Conservation (phyloP, 2,113 vertebrate species). For the Corydoras sp. region DNA sequence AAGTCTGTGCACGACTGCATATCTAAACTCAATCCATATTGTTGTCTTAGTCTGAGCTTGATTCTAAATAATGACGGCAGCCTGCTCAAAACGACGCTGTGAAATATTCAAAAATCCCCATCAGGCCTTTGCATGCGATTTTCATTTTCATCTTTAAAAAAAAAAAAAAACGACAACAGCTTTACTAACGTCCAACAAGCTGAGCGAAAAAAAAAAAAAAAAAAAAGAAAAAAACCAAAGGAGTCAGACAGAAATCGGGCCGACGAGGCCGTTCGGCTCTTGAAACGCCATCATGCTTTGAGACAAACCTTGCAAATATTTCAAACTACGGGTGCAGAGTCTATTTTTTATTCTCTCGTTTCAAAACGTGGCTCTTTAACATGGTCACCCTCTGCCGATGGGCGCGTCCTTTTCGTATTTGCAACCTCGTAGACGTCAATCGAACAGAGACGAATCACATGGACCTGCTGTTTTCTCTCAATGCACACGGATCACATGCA, state of each 20-base stretch:
- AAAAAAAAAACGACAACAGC: conserved; percentile 15
- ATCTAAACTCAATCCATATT: too few species aligned
- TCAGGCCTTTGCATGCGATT: background rate
- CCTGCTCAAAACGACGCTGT: too few species aligned
- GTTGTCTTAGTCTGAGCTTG: too few species aligned
- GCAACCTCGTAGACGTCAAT: background rate
- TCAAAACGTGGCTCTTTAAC: background rate
- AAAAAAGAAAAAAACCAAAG: conserved; percentile 50
- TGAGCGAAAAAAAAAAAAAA: too few species aligned
- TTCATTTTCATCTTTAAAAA: conserved; percentile 17
- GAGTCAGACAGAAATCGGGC: conserved; percentile 32
- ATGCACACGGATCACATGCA: conserved; percentile 13
- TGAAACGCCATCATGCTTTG: conserved; percentile 12
- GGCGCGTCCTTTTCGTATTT: background rate
- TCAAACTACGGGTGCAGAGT: conserved; percentile 5
- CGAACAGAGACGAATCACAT: background rate
- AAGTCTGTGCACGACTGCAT: too few species aligned
- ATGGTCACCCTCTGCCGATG: background rate
- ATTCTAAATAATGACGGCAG: too few species aligned
- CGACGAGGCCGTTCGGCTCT: conserved; percentile 13
- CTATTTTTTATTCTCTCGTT: conserved; percentile 5
- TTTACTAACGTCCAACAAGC: conserved; percentile 29
- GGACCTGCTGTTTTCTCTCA: background rate
- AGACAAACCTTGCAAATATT: background rate
- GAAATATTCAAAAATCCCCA: background rate